Evolutionary conservation across 1,140 invertebrate species (phyloP).

Genomic region (Bombyx mandarina): DNA sequence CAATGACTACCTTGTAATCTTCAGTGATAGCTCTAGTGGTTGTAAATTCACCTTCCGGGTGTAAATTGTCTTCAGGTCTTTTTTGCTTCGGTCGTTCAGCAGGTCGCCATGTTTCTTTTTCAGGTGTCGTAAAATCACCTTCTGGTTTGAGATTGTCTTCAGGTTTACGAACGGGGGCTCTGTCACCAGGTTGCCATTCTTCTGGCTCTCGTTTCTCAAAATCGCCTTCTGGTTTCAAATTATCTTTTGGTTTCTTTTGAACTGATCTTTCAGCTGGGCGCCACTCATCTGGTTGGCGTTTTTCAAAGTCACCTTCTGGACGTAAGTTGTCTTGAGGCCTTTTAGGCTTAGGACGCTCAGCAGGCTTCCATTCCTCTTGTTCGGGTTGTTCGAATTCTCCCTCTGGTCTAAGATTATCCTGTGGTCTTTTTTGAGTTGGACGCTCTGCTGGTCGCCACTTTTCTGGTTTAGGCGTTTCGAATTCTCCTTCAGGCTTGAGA

Average conservation of each 20-base stretch:
- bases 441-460: constrained; percentile 20
- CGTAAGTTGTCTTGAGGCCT: constrained; percentile 68
- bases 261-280: constrained; percentile 47
- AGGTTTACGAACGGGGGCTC: constrained; percentile 55
- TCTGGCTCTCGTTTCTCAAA: constrained; percentile 69
- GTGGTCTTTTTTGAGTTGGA: constrained; percentile 21
- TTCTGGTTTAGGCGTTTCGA: constrained; percentile 45
- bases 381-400: constrained; percentile 69
- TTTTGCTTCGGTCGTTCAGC: constrained; percentile 21
- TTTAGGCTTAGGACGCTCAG: constrained; percentile 55
- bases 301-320: constrained; percentile 70
- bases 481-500: constrained; percentile 72
- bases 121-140: constrained; percentile 74
- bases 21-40: constrained; percentile 65
- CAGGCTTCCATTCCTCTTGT: constrained; percentile 65
- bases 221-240: constrained; percentile 77
- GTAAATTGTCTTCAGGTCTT: constrained; percentile 73
- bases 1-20: constrained; percentile 72
- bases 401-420: constrained; percentile 52
- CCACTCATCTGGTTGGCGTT: constrained; percentile 37
- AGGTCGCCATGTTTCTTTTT: constrained; percentile 28
- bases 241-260: constrained; percentile 56
- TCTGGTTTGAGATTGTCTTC: constrained; percentile 72
- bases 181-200: constrained; percentile 54
- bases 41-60: constrained; percentile 75